Evolutionary conservation across 2,888 invertebrate species (phyloP), one percentile per base, ranked within the genome.

Genomic region (Mallateleia sp.): DNA sequence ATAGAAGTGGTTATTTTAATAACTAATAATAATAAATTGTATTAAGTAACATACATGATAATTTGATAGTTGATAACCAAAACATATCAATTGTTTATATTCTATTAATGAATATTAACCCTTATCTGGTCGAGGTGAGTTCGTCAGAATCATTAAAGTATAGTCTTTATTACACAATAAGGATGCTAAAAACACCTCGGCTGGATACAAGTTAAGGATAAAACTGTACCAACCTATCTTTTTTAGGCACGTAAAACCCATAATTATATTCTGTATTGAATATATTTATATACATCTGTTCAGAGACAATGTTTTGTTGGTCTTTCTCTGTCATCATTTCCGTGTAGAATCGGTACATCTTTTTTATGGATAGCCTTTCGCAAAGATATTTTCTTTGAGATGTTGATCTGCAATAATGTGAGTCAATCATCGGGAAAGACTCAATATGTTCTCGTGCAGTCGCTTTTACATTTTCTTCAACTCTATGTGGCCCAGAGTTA

Each of bases 211-310:
- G n/a, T n/a, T n/a, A n/a, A n/a, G n/a, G n/a, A n/a, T 20, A 54
- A 38, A 8, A 25, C 11, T 15, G 7, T 25, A 56, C 7, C 47
- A 52, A 81, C 81, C 69, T 64, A 28, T 78, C 85, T 69, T 82
- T 88, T 67, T 88, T 88, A 18, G 80, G 77, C 25, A 56, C 56
- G 15, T 60, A 72, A 64, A 85, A 85, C 28, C 69, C 71, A 58
- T 69, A 75, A 42, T 83, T 88, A 20, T 60, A 88, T 18, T 79
- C 72, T n/a, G 47, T 45, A 45, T 81, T 85, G 45, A 88, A 87
- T 64, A 85, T 87, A 24, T 60, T 11, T 50, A 22, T 47, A 58
- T 88, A 88, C 28, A 81, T 64, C 14, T 77, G 18, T 47, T 62
- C 24, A 11, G 42, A 42, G 20, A 42, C 52, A 18, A 52, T 25